phyloP scores from a whole-genome alignment of 2,797 vertebrate species.

The Champsocephalus gunnari region DNA sequence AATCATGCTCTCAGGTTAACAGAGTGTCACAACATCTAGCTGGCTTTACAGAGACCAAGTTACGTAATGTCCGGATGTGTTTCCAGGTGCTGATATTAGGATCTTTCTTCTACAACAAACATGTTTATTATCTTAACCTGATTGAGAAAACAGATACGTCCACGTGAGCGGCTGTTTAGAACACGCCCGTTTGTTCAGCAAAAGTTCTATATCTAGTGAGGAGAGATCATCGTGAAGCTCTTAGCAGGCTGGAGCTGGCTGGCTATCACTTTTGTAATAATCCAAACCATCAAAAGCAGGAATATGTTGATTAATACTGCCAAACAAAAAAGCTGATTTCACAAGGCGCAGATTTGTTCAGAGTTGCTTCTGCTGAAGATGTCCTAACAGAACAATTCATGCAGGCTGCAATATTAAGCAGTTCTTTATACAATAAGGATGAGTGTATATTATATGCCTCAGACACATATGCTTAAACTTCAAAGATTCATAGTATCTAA shows the following conservation, averaged over 20 bases:
- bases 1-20: conserved; percentile 34
- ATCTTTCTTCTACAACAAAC: conserved; percentile 37
- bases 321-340: conserved; percentile 34
- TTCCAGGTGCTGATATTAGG: conserved; percentile 51
- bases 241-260: conserved; percentile 22
- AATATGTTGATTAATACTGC: conserved; percentile 34
- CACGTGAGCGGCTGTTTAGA: conserved; percentile 45
- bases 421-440: neutral
- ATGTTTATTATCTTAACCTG: conserved; percentile 57
- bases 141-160: conserved; percentile 70
- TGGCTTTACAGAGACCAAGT: conserved; percentile 51
- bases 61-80: conserved; percentile 47
- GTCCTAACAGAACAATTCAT: conserved; percentile 9
- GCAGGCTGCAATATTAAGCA: neutral
- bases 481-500: neutral
- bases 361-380: conserved; percentile 8
- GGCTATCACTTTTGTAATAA: conserved; percentile 33
- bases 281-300: conserved; percentile 30
- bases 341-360: conserved; percentile 22
- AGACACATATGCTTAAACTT: neutral
- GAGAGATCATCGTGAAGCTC: conserved; percentile 50
- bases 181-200: conserved; percentile 51
- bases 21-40: conserved; percentile 44
- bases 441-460: neutral
- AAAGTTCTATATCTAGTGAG: conserved; percentile 49